These are phyloP conservation scores for Trichogramma dendrolimi DNA, from an alignment of 2,888 invertebrate genomes.

Conservation along the genomic window DNA sequence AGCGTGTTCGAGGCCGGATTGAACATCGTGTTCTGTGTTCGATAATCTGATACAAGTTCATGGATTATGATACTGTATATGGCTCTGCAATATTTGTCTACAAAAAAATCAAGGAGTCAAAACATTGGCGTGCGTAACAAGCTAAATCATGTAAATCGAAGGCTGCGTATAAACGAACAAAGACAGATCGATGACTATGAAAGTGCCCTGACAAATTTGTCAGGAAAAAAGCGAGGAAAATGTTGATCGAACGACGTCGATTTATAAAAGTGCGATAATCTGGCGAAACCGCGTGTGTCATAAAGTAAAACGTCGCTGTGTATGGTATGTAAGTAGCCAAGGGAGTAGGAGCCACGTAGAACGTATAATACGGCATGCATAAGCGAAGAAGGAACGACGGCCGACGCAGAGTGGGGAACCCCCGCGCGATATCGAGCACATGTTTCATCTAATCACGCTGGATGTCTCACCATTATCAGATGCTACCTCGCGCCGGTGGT, in stretches of 20 bases:
- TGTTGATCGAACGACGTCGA: background rate
- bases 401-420: background rate
- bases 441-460: conserved; percentile 45
- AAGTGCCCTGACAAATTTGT: background rate
- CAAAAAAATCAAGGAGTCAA: background rate
- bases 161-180: background rate
- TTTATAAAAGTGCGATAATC: conserved; percentile 13
- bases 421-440: conserved; percentile 35
- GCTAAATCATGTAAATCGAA: background rate
- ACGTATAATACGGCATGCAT: conserved; percentile 14
- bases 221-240: background rate
- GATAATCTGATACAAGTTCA: too few species aligned
- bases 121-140: background rate
- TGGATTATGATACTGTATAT: too few species aligned
- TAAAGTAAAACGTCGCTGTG: conserved; percentile 12
- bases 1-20: background rate
- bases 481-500: conserved; percentile 5
- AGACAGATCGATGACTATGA: background rate
- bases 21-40: too few species aligned
- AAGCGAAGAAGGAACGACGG: conserved; percentile 14
- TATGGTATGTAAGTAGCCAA: conserved; percentile 8
- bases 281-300: background rate
- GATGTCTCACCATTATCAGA: conserved; percentile 33
- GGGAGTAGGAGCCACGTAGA: conserved; percentile 12
- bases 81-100: too few species aligned